Evolutionary conservation across 2,888 invertebrate species (phyloP).

Genomic region (Meloe dianella): DNA sequence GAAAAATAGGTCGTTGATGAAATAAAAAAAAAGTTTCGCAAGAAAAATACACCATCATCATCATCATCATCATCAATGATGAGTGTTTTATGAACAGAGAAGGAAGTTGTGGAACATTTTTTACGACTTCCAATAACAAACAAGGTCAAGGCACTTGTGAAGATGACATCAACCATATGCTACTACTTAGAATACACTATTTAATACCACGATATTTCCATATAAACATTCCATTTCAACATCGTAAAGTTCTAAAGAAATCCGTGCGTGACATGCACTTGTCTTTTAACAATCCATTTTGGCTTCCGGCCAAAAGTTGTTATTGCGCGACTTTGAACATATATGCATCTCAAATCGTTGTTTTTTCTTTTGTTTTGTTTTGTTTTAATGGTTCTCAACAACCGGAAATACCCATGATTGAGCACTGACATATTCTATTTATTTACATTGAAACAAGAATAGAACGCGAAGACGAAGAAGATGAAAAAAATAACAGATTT

Average conservation of each 20-base stretch:
- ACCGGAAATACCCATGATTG: conserved; percentile 8
- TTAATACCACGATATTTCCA: neutral
- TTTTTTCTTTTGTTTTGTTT: neutral
- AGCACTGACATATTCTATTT: conserved; percentile 5
- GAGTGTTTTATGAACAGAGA: neutral
- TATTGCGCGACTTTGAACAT: conserved; percentile 6
- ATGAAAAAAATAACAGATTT: neutral
- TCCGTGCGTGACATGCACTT: conserved; percentile 26
- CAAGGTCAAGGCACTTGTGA: conserved; percentile 31
- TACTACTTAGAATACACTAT: neutral
- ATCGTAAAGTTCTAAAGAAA: conserved; percentile 10
- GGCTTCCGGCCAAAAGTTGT: conserved; percentile 32
- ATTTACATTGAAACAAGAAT: neutral
- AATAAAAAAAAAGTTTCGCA: too few species aligned
- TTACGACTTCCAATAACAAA: conserved; percentile 27
- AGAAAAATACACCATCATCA: too few species aligned
- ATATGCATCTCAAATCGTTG: neutral
- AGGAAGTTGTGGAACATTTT: neutral
- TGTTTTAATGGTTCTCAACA: neutral
- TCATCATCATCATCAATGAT: too few species aligned
- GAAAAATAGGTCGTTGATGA: neutral
- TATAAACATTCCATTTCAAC: neutral
- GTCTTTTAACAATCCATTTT: conserved; percentile 29
- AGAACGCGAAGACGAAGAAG: neutral
- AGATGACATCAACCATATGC: conserved; percentile 17